These are phyloP conservation scores for Pantala flavescens DNA, from an alignment of 1,140 invertebrate species.

Conservation along the genomic window DNA sequence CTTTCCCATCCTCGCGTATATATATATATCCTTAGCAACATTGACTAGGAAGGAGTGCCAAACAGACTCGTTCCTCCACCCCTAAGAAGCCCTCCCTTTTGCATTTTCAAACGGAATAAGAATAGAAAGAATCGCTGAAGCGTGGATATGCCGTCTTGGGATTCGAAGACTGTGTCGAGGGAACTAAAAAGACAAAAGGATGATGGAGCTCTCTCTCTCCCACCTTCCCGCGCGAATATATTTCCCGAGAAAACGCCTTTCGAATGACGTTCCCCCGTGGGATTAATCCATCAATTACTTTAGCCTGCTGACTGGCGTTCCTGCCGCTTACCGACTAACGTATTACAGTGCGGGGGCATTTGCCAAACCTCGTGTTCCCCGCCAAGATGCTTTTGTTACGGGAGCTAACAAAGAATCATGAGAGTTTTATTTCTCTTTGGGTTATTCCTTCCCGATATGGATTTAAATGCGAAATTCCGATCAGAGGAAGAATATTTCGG, in stretches of 20 bases:
- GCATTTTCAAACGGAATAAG: background rate
- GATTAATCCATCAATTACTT: constrained; percentile 6
- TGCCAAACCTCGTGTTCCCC: too few relatives aligned
- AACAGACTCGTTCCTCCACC: too few relatives aligned
- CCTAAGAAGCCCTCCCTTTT: background rate
- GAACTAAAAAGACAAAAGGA: background rate
- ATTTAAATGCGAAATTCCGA: too few relatives aligned
- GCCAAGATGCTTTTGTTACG: too few relatives aligned
- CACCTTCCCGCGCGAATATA: constrained; percentile 3
- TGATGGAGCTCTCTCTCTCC: background rate
- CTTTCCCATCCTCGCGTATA: too few relatives aligned
- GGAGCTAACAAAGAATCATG: too few relatives aligned
- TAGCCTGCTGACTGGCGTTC: background rate
- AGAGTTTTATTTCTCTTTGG: too few relatives aligned
- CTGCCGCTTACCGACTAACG: background rate
- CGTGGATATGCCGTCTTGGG: background rate
- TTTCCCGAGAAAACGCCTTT: background rate
- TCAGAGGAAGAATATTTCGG: too few relatives aligned
- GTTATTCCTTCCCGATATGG: too few relatives aligned
- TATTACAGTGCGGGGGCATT: too few relatives aligned
- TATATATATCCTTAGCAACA: too few relatives aligned
- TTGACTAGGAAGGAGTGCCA: too few relatives aligned
- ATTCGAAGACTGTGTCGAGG: background rate
- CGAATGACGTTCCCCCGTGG: background rate
- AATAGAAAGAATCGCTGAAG: background rate